Evolutionary conservation across 2,888 invertebrate genomes (phyloP), one percentile per base, ranked within the genome.

Genomic region (Agonopterix arenella): DNA sequence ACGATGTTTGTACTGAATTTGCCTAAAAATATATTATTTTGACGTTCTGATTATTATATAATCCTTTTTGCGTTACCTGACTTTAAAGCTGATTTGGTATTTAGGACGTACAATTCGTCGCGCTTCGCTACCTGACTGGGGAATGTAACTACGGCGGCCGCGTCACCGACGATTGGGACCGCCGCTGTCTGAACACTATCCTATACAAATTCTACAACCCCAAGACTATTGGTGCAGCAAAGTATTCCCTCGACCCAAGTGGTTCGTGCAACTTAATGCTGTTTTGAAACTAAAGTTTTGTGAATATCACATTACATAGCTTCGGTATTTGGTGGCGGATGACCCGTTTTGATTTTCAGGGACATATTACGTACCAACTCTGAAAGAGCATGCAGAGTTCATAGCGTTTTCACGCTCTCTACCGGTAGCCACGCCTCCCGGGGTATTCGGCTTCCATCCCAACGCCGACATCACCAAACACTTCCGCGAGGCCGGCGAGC

Each of bases 61-160:
- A 28, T 28, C 5, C 7, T 28, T 18, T 4, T 18, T 18, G n/a
- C 4, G n/a, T 2, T 10, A 40, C 11, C 40, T 10, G 11, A n/a
- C 10, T 40, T 40, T n/a, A 40, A 40, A 40, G 40, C 11, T 11
- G 1, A 11, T 38, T 13, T 38, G 10, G 2, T 9, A n/a, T 11
- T 16, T 36, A 93, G 90, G 93, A 95, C 53, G 92, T 96, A 0
- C 95, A 95, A 78, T 96, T 93, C 73, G 95, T 96, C 53, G 98
- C 98, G 0, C 84, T 98, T 10, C 91, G 93, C 2, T 98, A 98
- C 84, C 84, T 98, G 64, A 97, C 96, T 0, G 98, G 98, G 1
- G 98, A 98, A 82, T 98, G 98, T 70, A 98, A 98, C 89, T 98
- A 98, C 73, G 98, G 98, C 7, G 98, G 98, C 0, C 92, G 97